Conservation (phyloP, 2,797 vertebrate genomes). For the Anas capensis region DNA sequence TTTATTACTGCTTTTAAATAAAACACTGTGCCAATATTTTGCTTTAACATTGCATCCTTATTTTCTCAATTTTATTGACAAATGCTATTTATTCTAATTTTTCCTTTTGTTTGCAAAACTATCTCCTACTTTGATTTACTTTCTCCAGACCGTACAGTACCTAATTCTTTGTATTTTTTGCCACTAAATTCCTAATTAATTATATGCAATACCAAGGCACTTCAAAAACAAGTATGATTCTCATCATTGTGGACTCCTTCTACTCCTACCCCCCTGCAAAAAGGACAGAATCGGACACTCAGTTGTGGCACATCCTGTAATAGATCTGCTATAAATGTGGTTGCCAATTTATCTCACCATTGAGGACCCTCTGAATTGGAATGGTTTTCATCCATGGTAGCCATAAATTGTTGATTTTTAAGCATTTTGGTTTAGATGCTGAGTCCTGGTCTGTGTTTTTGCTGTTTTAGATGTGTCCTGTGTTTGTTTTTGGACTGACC, state of each 20-base stretch:
- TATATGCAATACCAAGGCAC: neutral
- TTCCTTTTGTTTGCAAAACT: neutral
- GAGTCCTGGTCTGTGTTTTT: neutral
- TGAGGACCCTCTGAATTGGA: neutral
- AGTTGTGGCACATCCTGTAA: neutral
- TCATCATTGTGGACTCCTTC: neutral
- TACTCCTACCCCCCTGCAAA: neutral
- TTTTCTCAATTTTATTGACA: constrained; percentile 57
- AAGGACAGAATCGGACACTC: neutral
- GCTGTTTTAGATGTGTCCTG: neutral
- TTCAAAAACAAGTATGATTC: neutral
- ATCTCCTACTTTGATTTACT: constrained; percentile 42
- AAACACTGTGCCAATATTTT: constrained; percentile 51
- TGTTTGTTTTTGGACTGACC: neutral
- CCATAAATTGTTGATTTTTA: neutral
- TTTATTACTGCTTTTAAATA: constrained; percentile 67
- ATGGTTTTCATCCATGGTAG: neutral
- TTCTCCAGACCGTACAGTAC: neutral
- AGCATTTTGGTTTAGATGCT: neutral
- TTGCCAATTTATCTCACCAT: neutral
- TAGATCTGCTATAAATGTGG: neutral
- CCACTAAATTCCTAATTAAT: constrained; percentile 53
- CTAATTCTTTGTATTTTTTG: constrained; percentile 32
- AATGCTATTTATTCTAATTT: constrained; percentile 57
- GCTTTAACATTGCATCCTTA: constrained; percentile 30